Conservation (phyloP, 2,888 invertebrate genomes). For the Pammene aurita region DNA sequence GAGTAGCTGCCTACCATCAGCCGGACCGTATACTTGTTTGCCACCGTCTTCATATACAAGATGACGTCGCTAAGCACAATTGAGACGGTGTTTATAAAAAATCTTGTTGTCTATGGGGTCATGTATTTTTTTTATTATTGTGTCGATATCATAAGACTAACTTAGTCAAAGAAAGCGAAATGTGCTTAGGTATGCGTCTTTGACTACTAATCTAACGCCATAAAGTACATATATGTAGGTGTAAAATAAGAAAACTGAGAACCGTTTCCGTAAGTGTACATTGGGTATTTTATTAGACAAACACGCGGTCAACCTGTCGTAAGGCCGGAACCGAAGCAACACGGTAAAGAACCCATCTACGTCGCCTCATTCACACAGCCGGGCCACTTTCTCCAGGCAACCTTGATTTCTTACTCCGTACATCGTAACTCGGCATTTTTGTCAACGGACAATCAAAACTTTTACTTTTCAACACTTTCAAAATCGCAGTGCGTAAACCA, state of each 20-base stretch:
- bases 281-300: constrained; percentile 5
- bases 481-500: constrained; percentile 48
- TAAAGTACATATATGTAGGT: background rate
- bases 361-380: constrained; percentile 57
- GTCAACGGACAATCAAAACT: constrained; percentile 67
- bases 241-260: background rate
- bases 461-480: constrained; percentile 70
- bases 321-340: constrained; percentile 36
- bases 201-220: no score
- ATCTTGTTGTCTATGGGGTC: no score
- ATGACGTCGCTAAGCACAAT: no score
- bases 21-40: no score
- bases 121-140: no score
- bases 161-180: no score
- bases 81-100: no score
- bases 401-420: constrained; percentile 77
- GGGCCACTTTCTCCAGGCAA: constrained; percentile 79
- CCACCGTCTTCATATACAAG: no score
- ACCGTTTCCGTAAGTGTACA: background rate
- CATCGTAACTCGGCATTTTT: constrained; percentile 60
- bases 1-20: no score
- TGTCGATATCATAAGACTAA: no score
- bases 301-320: constrained; percentile 6
- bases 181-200: no score
- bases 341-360: constrained; percentile 48